A percentile compares a stretch with the other conserved stretches of the same genome.
phyloP scores from a whole-genome alignment of 2,797 vertebrate species.

The Halcyon smyrnensis region DNA sequence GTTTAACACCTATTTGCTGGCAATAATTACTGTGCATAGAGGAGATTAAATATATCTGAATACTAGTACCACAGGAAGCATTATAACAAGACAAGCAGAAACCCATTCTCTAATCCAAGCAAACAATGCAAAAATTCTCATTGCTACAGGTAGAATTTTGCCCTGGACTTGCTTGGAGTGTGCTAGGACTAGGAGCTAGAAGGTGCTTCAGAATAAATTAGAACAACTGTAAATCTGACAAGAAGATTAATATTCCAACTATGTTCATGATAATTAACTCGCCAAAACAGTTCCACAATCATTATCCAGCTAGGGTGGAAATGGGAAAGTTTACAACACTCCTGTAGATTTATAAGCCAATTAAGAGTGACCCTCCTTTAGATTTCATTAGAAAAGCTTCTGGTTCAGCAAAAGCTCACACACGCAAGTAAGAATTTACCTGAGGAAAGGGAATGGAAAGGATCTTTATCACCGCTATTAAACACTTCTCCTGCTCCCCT shows the following conservation, averaged over 20 bases:
- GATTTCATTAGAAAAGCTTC: constrained; percentile 48
- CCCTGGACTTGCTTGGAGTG: neutral
- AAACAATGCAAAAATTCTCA: neutral
- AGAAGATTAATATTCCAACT: constrained; percentile 59
- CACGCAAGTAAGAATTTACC: neutral
- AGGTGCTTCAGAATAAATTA: constrained; percentile 41
- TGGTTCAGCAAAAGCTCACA: constrained; percentile 46
- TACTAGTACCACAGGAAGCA: neutral
- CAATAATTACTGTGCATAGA: constrained; percentile 5
- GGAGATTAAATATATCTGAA: neutral
- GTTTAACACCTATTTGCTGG: neutral
- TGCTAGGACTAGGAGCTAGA: neutral
- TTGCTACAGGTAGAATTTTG: neutral
- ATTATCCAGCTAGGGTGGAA: constrained; percentile 30
- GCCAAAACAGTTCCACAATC: constrained; percentile 45
- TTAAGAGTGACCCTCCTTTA: constrained; percentile 45
- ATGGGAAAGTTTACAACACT: constrained; percentile 42
- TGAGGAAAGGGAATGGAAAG: neutral
- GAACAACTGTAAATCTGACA: constrained; percentile 40
- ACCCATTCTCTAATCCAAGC: neutral
- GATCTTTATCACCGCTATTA: constrained; percentile 12
- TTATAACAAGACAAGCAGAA: neutral
- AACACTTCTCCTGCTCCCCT: neutral
- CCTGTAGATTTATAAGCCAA: constrained; percentile 59
- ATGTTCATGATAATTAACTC: constrained; percentile 60